Base-by-base conservation (phyloP, 2,888 invertebrate genomes). In the Emmelina monodactyla region DNA sequence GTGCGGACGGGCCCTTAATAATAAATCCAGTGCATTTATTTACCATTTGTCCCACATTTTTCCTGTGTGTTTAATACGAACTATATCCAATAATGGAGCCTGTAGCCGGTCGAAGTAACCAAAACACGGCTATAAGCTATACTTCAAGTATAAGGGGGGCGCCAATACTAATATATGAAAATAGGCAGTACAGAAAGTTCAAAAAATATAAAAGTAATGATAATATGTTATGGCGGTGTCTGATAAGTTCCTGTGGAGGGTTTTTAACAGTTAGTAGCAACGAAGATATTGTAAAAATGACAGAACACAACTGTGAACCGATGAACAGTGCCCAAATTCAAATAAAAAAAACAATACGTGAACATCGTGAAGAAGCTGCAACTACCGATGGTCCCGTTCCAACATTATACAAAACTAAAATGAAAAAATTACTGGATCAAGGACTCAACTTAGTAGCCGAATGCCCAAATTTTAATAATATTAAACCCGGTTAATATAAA, bases 381-480 rank as follows among this genome's bases (percentile, higher is more conserved):
- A 16, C 31, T n/a, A 31, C 31, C 31, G 31, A 31, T 10, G 16
- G 31, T 11, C 31, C 31, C n/a, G 16, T 31, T 31, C 16, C 31
- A 15, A 31, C 31, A 31, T 31, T 31, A 16, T 31, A 31, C 31
- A 31, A 15, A 31, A 31, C 2, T 4, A 31, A 31, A 31, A 14
- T 31, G 15, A 31, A 31, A 15, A 15, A 31, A 31, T 31, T 31
- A 16, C 31, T 31, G 11, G 16, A 31, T 31, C 31, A 15, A 31
- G 31, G 31, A 31, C 15, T 31, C 31, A 31, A 31, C 16, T 31
- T 31, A 15, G 31, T 31, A 31, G 31, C 31, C 31, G 31, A 16
- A 11, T 31, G 31, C 16, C 31, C 31, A 16, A 31, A 31, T 16
- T 31, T 10, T 31, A 31, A 15, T 15, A 31, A 31, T 16, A 31